Base-by-base conservation (phyloP, 2,113 vertebrate species). In the Labrus mixtus region DNA sequence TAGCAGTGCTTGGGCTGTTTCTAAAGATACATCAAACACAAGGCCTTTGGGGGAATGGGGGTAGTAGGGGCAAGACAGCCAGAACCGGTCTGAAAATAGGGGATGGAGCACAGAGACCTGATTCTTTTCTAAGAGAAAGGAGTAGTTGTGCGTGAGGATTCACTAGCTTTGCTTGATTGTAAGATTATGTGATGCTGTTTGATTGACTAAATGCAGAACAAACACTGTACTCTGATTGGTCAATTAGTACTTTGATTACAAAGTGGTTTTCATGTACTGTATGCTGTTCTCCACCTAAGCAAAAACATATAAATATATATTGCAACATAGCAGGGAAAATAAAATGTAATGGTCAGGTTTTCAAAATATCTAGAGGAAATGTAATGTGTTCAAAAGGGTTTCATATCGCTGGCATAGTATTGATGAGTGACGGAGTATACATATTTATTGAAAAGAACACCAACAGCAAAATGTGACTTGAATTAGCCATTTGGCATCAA, bases 1-100 rank as follows among this genome's bases (percentile, higher is more conserved):
- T 94, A 95, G 91, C 79, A 50, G 25, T 3, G 54, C 66, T 70
- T 46, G 53, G 61, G 66, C 85, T 89, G 90, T 81, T 93, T 91
- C 79, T 88, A 90, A 90, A 90, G 73, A 91, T 79, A 88, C 70
- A 84, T 79, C 79, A 82, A 87, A 85, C 56, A 84, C 58, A 72
- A 62, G 73, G 54, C 71, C 60, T 19, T 36, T 8, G 20, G 46
- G 61, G 68, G 64, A 65, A 13, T 29, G 37, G 36, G 50, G 11
- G 55, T 1, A 39, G 56, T 16, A 17, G 60, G 73, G 50, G 46
- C 33, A 50, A 71, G 29, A 64, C 19, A 29, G 43, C 23, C 36
- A 62, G 25, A 50, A 68, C 7, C 3, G 25, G 22, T 51, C 29
- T 51, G 48, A n/a, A 51, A 55, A 0, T 20, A 17, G 10, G 23